Conservation (phyloP, 2,113 vertebrate genomes). For the Xiphorhynchus elegans region DNA sequence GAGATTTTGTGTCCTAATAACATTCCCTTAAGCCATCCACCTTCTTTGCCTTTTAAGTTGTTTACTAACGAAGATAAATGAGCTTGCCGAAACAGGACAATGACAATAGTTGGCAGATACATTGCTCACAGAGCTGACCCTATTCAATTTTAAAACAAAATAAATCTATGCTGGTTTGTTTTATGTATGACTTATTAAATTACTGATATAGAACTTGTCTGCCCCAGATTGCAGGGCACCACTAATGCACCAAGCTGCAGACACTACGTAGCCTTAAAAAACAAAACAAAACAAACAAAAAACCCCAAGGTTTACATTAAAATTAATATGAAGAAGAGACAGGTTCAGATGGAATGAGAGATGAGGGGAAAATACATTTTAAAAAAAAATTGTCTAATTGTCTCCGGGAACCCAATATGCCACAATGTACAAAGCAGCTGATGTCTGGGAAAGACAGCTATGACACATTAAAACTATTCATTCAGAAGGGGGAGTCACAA, state of each 20-base stretch:
- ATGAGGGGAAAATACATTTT: not conserved
- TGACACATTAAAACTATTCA: not conserved
- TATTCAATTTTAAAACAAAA: conserved; percentile 42
- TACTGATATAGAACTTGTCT: conserved; percentile 37
- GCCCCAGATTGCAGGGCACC: not conserved
- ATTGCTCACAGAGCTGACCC: conserved; percentile 35
- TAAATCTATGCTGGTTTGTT: conserved; percentile 34
- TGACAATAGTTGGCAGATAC: conserved; percentile 47
- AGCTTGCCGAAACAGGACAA: conserved; percentile 30
- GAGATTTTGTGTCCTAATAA: conserved; percentile 8
- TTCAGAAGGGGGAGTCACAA: not conserved
- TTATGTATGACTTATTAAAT: conserved; percentile 49
- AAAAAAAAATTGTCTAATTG: not conserved
- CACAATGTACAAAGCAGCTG: not conserved
- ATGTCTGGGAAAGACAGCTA: not conserved
- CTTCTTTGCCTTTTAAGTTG: conserved; percentile 39
- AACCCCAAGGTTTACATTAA: not conserved
- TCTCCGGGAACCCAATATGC: not conserved
- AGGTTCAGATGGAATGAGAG: not conserved
- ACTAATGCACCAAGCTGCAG: not conserved
- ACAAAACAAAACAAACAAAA: not conserved
- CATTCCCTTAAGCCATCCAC: conserved; percentile 21
- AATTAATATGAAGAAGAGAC: not conserved
- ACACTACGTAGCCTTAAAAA: not conserved
- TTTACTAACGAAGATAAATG: conserved; percentile 62